These are phyloP conservation scores for Bergia puertoricense DNA, from an alignment of 92 coral and sea anemone species.

Conservation along the genomic window DNA sequence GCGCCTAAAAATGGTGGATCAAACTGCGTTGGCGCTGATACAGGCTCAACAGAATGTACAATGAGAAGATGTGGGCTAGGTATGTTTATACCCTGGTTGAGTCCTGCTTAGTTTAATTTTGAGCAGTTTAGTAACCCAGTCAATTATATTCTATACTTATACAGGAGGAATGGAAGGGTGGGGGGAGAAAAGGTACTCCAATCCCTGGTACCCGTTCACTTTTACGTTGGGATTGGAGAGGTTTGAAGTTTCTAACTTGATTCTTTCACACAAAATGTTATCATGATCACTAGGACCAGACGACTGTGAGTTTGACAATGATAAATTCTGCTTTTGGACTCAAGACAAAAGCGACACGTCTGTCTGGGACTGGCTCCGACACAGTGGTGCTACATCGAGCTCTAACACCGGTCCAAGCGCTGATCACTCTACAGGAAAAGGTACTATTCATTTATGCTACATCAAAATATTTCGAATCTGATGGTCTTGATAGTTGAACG, in stretches of 20 bases:
- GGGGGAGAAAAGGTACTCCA: background rate
- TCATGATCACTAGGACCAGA: constrained; percentile 57
- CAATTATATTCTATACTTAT: background rate
- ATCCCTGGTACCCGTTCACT: background rate
- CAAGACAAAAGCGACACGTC: constrained; percentile 38
- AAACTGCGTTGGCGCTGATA: constrained; percentile 49
- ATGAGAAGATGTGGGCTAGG: constrained; percentile 60
- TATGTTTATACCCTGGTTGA: background rate
- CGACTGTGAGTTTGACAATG: constrained; percentile 84
- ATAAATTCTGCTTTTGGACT: constrained; percentile 44
- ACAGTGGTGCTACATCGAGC: constrained; percentile 45
- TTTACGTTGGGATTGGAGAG: background rate
- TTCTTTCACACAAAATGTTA: background rate
- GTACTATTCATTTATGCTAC: background rate
- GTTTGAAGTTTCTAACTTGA: background rate
- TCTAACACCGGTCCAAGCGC: constrained; percentile 54
- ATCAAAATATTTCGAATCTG: too few species aligned
- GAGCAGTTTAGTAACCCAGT: background rate
- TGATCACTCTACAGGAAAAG: constrained; percentile 52
- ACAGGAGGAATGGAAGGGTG: background rate
- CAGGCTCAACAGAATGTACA: constrained; percentile 38
- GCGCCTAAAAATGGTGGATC: constrained; percentile 62
- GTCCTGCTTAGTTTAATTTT: background rate
- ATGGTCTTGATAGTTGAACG: too few species aligned
- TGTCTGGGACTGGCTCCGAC: constrained; percentile 50